Evolutionary conservation across 2,113 vertebrate genomes (phyloP), one percentile per base, ranked within the genome.

Genomic region (Strix aluco): DNA sequence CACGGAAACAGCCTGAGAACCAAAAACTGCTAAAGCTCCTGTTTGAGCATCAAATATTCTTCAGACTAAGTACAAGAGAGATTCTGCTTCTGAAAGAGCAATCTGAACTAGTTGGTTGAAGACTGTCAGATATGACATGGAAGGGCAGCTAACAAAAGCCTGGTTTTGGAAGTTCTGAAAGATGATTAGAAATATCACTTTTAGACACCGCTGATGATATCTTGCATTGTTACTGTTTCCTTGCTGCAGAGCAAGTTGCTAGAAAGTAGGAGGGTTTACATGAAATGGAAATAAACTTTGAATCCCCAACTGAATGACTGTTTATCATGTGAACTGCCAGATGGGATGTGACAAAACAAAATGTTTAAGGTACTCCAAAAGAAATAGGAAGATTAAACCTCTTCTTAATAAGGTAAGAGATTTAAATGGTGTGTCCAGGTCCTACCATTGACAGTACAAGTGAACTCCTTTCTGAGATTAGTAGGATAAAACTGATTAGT

Each of bases 401-500:
- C 36, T 83, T 71, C 34, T 79, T 63, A 80, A 52, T 47, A 75
- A 65, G 32, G 11, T n/a, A 94, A 67, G 40, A 72, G 5, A 63
- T 59, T 75, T 85, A 90, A 88, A 75, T 67, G 4, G 11, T 47
- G 21, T 65, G 6, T 47, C 23, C 46, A 69, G 22, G 36, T 61
- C 30, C 54, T 61, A 34, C 20, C 10, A 77, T 1, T 74, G 46
- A 32, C 32, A 51, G 25, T 58, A 23, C 12, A 59, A 93, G 22
- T 52, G 79, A 93, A 90, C 18, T 72, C 38, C 55, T 85, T 92
- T 87, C 83, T 62, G 78, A 72, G 52, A 81, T 79, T 80, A 93
- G 42, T 67, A 77, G 30, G 49, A 78, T 94, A 91, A 96, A 97
- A 92, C 36, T 71, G 86, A 62, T 86, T 81, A 94, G 38, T 70